Evolutionary conservation across 2,888 invertebrate species (phyloP).

Genomic region (Agrotis segetum): DNA sequence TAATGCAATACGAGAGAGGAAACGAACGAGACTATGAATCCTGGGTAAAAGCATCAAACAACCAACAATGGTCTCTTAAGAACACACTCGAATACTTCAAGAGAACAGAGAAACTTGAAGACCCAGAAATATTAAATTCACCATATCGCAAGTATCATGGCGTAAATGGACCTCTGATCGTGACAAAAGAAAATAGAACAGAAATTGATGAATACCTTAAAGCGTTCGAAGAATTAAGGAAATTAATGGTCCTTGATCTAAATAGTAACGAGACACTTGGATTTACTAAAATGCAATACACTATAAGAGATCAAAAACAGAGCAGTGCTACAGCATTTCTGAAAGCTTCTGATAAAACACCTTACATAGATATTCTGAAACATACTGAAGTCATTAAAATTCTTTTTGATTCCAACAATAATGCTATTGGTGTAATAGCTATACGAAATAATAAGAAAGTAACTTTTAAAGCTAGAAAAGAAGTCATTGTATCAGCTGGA

Average conservation of each 20-base stretch:
- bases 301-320: slow-evolving; percentile 44
- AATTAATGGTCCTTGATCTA: slow-evolving; percentile 3
- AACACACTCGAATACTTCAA: slow-evolving; percentile 33
- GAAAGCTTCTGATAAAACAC: slow-evolving; percentile 59
- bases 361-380: slow-evolving; percentile 71
- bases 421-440: slow-evolving; percentile 69
- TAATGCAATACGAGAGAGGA: slow-evolving; percentile 26
- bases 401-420: slow-evolving; percentile 69
- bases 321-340: slow-evolving; percentile 70
- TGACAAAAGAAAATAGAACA: slow-evolving; percentile 26
- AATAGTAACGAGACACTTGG: slow-evolving; percentile 18
- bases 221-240: slow-evolving; percentile 18
- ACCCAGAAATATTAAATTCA: slow-evolving; percentile 3
- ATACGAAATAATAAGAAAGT: slow-evolving; percentile 50
- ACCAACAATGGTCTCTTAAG: slow-evolving; percentile 15
- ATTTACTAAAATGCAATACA: slow-evolving; percentile 1
- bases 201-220: not conserved
- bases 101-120: slow-evolving; percentile 35
- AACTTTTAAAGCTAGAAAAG: slow-evolving; percentile 65
- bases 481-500: slow-evolving; percentile 75
- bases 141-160: slow-evolving; percentile 21
- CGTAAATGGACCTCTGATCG: slow-evolving; percentile 10
- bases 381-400: slow-evolving; percentile 70
- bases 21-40: slow-evolving; percentile 18
- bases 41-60: slow-evolving; percentile 24